Base-by-base conservation (phyloP, 2,797 vertebrate species). In the Scolopax rusticola region DNA sequence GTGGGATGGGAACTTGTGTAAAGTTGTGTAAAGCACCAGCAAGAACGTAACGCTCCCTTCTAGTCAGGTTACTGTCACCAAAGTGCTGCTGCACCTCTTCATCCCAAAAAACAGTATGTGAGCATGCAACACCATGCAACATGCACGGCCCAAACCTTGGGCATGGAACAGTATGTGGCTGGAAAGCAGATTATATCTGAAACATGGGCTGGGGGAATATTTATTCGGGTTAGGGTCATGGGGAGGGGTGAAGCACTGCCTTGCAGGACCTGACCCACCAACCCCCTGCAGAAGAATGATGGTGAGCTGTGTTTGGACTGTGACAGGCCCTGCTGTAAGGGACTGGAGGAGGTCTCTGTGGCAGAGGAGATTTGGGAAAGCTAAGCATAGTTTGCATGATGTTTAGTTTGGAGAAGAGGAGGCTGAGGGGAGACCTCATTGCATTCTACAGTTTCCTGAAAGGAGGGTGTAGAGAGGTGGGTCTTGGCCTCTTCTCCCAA, bases 371-470 rank as follows among this genome's bases (percentile, higher is more conserved):
- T 38, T 24, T 61, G 64, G 59, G 59, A 43, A 79, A 64, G 23
- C 40, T 38, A 54, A 0, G 0, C 24, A 27, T 11, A 15, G 32
- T 13, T 40, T 65, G 28, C 56, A 56, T 0, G 1, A 45, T 23
- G 16, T 19, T 20, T 45, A 21, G 19, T 45, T 45, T 45, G 45
- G 45, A 45, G 45, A 45, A 45, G 45, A 45, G 19, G 45, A 45
- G 10, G 45, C 19, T 45, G 45, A 45, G 19, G 19, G 45, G 19
- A 11, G 45, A 45, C 19, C 45, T 45, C 45, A 11, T 45, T 45
- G 45, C 19, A 10, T 19, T 45, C 45, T 45, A 21, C 45, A 45
- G 11, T 19, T 45, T 19, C 45, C 45, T 45, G 45, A 20, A 20
- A 45, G 45, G 45, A 45, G 45, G 45, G 19, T 45, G 45, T 21